Base-by-base conservation (phyloP, 2,113 vertebrate genomes). In the Pseudorhombus dupliciocellatus region DNA sequence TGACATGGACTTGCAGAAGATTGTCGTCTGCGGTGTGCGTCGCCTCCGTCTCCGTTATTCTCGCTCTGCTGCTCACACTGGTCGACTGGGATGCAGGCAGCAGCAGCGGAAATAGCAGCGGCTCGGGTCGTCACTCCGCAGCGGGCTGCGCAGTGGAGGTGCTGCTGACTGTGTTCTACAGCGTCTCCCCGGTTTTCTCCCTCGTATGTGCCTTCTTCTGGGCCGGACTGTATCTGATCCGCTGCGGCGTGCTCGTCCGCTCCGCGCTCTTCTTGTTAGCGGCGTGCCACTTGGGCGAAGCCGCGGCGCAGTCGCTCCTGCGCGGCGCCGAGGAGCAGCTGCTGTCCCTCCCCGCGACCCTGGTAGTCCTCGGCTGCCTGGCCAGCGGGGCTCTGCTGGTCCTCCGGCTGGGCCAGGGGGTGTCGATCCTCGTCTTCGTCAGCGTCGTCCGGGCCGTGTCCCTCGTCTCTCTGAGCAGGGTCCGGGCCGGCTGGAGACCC, bases 321-420 rank as follows among this genome's bases (percentile, higher is more conserved):
- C 92, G 92, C 89, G 93, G 94, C 84, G 93, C 91, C 75, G 95
- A 94, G 81, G 94, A 94, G 70, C 94, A 82, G 84, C 90, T 93
- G 83, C 92, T 93, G 57, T 95, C 94, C 30, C 88, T 94, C 70
- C 85, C 92, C 70, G 95, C 94, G 73, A 91, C 93, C 70, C 94
- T 94, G 92, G 92, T 95, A 90, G 93, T 95, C 92, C 95, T 97
- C 89, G 91, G 93, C 93, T 96, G 95, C 90, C 79, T 96, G 89
- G 93, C 95, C 75, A 92, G 94, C 77, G 95, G 94, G 93, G 94
- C 95, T 93, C 95, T 96, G 93, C 94, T 95, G 93, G 93, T 95
- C 90, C 91, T 95, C 92, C 91, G 90, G 83, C 91, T 94, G 90
- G 89, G 92, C 84, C 95, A 91, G 92, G 95, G 94, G 86, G 93